Evolutionary conservation across 2,797 vertebrate species (phyloP), one percentile per base, ranked within the genome.

Genomic region (Mareca strepera): DNA sequence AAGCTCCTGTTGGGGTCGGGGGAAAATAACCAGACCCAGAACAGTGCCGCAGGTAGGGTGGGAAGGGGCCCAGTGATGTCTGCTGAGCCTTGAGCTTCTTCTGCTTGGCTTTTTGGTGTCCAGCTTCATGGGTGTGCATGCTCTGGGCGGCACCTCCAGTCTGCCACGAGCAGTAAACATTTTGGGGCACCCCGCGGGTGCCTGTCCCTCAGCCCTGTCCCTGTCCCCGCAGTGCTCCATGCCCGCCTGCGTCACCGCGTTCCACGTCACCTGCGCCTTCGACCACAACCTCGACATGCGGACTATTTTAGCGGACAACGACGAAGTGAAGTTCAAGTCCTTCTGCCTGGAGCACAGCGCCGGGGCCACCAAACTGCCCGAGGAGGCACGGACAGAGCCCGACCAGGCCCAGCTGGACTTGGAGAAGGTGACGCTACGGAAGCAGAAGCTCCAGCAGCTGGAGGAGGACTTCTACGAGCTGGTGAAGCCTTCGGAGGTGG

Each of bases 261-360:
- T 99, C 98, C 99, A 99, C 20, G 99, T 99, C 97, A 99, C 99
- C 1, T 99, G 99, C 98, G 99, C 99, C 97, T 99, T 99, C 62
- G 99, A 99, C 97, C 98, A 98, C 77, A 98, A 98, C 95, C 98
- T 99, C 48, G 99, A 99, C 97, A 99, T 99, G 99, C 97, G 98
- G 96, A 99, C 99, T 89, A 99, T 99, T 84, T 98, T 99, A 95
- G 99, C 99, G 0, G 99, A 99, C 96, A 99, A 99, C 1, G 99
- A 99, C 6, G 99, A 99, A 82, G 99, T 99, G 82, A 99, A 99
- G 95, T 99, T 99, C 98, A 99, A 99, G 96, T 99, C 99, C 29
- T 99, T 98, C 98, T 99, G 99, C 97, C 98, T 99, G 68, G 99
- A 99, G 96, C 99, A 99, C 98, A 99, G 99, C 97, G 97, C 98